Percentiles rank a stretch among this genome's conserved stretches.
Evolutionary conservation across 2,113 vertebrate genomes (phyloP).

Genomic region (Pangasianodon gigas): DNA sequence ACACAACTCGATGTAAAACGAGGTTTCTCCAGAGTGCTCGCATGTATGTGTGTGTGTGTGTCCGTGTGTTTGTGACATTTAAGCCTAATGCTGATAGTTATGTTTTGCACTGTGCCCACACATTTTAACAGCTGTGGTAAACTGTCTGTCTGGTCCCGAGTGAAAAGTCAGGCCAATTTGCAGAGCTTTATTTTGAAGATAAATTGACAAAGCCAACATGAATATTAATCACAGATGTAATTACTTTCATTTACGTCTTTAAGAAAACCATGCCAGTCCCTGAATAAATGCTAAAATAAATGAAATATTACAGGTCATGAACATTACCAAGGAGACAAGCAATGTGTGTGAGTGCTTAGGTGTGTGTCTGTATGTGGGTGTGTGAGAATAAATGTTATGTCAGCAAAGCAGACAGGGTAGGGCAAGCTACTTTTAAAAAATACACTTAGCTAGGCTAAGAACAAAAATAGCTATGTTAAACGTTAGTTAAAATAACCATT

Average conservation of each 20-base stretch:
- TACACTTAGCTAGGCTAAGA: neutral
- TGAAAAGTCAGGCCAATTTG: slow-evolving; percentile 23
- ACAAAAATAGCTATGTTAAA: neutral
- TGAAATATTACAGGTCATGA: neutral
- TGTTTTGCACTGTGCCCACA: slow-evolving; percentile 54
- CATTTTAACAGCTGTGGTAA: slow-evolving; percentile 51
- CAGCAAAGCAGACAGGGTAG: slow-evolving; percentile 26
- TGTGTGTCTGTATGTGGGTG: slow-evolving; percentile 4
- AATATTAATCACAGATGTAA: slow-evolving; percentile 11
- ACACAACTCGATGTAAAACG: slow-evolving; percentile 42
- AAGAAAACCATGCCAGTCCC: neutral
- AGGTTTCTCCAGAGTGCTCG: slow-evolving; percentile 10
- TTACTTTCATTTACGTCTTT: neutral
- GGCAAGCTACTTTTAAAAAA: neutral
- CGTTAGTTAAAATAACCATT: neutral
- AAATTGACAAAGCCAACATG: neutral
- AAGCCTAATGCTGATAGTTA: slow-evolving; percentile 57
- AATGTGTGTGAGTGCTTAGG: neutral
- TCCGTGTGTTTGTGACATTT: slow-evolving; percentile 54
- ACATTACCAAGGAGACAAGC: slow-evolving; percentile 14
- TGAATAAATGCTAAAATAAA: neutral
- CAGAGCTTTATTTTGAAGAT: slow-evolving; percentile 19
- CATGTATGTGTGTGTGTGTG: slow-evolving; percentile 17
- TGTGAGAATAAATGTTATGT: slow-evolving; percentile 21
- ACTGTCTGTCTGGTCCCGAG: slow-evolving; percentile 39